Conservation (phyloP, 2,888 invertebrate species). For the Cryptus viduatorius region DNA sequence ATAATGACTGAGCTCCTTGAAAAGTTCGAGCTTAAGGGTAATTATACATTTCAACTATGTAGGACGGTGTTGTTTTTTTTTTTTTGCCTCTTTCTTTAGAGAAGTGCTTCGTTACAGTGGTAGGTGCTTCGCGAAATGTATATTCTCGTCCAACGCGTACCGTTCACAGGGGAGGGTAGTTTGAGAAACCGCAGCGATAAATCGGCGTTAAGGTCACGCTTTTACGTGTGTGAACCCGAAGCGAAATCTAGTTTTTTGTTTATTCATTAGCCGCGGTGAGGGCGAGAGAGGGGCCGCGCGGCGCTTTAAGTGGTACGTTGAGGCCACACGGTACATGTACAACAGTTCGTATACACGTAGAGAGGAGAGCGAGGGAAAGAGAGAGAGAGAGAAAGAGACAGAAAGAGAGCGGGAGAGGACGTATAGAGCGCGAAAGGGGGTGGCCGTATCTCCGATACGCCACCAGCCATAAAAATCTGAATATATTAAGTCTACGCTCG, state of each 20-base stretch:
- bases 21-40: constrained; percentile 8
- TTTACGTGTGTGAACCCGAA: constrained; percentile 82
- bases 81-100: not conserved
- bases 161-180: constrained; percentile 58
- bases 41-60: constrained; percentile 6
- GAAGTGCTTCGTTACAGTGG: constrained; percentile 5
- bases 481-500: constrained; percentile 83
- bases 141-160: constrained; percentile 28
- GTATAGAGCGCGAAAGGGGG: constrained; percentile 65
- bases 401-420: constrained; percentile 27
- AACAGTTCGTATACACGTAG: constrained; percentile 1
- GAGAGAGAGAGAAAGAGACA: not conserved
- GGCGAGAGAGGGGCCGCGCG: constrained; percentile 26
- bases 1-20: constrained; percentile 14
- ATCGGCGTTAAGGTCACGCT: constrained; percentile 83
- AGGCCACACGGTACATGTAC: constrained; percentile 60
- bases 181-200: constrained; percentile 77
- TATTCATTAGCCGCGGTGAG: constrained; percentile 81
- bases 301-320: constrained; percentile 79
- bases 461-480: constrained; percentile 84
- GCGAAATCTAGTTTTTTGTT: constrained; percentile 84
- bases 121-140: constrained; percentile 22
- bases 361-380: not conserved
- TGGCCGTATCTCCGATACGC: constrained; percentile 82
- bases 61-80: not conserved